Evolutionary conservation across 2,797 vertebrate species (phyloP), one percentile per base, ranked within the genome.

Genomic region (Alectoris magna): DNA sequence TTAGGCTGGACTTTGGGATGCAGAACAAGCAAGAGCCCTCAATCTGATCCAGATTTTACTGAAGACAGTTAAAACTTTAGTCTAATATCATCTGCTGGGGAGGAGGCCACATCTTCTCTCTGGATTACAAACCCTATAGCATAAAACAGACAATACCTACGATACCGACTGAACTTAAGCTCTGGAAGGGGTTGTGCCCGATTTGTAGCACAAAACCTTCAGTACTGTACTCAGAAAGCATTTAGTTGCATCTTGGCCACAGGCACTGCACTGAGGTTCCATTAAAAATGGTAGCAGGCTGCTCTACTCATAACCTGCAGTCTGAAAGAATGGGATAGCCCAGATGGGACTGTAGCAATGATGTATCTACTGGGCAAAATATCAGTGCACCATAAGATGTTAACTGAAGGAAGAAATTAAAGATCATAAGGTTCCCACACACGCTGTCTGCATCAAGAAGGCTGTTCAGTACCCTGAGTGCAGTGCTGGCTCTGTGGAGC

Each of bases 221-320:
- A 27, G 3, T 7, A 10, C 13, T 29, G 34, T 22, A 44, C 9
- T 48, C 11, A 3, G 39, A 36, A 15, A 17, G 36, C 19, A 12
- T 27, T 11, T n/a, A 12, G 29, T 67, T 18, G 7, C 2, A 1
- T n/a, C 59, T 48, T 0, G 1, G 16, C 15, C 46, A 34, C 49
- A 64, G 51, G 7, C 11, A 3, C 38, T 29, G 55, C 36, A 38
- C 34, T 62, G 75, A 55, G 34, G 27, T 56, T 29, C 64, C 31
- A 17, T 49, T 55, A 34, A 17, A 60, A 76, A 62, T 34, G 27
- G 2, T 8, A 6, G 3, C 31, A 66, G 14, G 31, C 31, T 75
- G 63, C 39, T 80, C 55, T 75, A 10, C 5, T 62, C 51, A 3
- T 6, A 31, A n/a, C 51, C 51, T 74, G 48, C 1, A 3, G 60